phyloP scores from a whole-genome alignment of 2,888 invertebrate species.

The Patella pellucida region DNA sequence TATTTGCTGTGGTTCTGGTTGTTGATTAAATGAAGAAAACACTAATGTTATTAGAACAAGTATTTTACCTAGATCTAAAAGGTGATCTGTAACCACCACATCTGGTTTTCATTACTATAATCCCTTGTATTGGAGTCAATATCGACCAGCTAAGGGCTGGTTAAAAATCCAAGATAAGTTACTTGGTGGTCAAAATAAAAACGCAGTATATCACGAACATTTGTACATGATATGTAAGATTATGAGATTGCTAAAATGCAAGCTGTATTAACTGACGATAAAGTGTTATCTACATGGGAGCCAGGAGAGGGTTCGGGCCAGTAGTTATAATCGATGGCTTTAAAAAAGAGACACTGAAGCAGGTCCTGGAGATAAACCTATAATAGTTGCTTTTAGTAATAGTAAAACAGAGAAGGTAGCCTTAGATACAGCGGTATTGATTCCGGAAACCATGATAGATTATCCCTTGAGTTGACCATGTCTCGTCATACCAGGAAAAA shows the following conservation, averaged over 20 bases:
- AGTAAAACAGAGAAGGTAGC: slow-evolving; percentile 62
- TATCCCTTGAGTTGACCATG: slow-evolving; percentile 66
- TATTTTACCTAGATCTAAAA: slow-evolving; percentile 51
- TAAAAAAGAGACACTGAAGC: slow-evolving; percentile 52
- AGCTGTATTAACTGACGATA: slow-evolving; percentile 64
- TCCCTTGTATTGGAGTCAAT: slow-evolving; percentile 59
- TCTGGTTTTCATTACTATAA: slow-evolving; percentile 49
- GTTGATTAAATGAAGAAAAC: too few species aligned
- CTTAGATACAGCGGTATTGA: slow-evolving; percentile 62
- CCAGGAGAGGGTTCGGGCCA: slow-evolving; percentile 65
- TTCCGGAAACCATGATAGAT: slow-evolving; percentile 63
- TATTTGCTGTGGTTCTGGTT: too few species aligned
- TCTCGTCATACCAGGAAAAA: slow-evolving; percentile 62
- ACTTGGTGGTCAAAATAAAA: slow-evolving; percentile 59
- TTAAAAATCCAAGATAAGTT: slow-evolving; percentile 56
- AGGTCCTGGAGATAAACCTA: slow-evolving; percentile 59
- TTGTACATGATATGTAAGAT: slow-evolving; percentile 67
- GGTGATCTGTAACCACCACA: slow-evolving; percentile 59
- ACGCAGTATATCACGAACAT: slow-evolving; percentile 69
- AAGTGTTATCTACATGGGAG: slow-evolving; percentile 66
- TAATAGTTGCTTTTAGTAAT: slow-evolving; percentile 66
- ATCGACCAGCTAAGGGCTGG: slow-evolving; percentile 59
- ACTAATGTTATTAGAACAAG: slow-evolving; percentile 60
- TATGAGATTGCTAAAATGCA: slow-evolving; percentile 65
- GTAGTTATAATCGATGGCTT: slow-evolving; percentile 68